A percentile compares a stretch with the other conserved stretches of the same genome.
Conservation (phyloP, 1,140 invertebrate species). For the Euglossa dilemma region DNA sequence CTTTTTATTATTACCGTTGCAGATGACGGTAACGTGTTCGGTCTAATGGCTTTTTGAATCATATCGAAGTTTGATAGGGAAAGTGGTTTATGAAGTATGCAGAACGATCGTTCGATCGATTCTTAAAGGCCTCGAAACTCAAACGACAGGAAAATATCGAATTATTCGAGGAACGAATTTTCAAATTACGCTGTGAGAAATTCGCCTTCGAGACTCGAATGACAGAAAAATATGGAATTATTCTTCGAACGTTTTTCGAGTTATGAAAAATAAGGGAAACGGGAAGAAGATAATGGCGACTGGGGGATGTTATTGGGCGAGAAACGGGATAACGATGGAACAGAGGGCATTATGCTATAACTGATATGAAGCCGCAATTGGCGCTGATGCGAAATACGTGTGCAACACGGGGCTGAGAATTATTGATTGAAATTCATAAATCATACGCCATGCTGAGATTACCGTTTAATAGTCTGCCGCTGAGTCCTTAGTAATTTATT, state of each 20-base stretch:
- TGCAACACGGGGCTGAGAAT: neutral
- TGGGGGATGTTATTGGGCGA: neutral
- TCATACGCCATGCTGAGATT: neutral
- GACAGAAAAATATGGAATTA: neutral
- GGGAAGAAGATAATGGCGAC: neutral
- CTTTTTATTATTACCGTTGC: no score
- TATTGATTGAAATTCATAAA: constrained; percentile 10
- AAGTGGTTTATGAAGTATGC: no score
- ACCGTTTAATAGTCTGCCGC: neutral
- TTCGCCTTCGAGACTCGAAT: neutral
- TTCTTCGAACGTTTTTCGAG: neutral
- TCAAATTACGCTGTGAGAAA: no score
- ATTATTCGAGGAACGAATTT: no score
- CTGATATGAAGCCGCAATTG: neutral
- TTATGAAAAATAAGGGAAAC: neutral
- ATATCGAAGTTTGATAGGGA: no score
- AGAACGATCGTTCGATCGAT: neutral
- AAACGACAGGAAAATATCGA: neutral
- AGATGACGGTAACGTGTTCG: no score
- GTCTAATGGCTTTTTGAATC: no score
- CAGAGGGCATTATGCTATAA: neutral
- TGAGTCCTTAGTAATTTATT: neutral
- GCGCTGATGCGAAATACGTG: neutral
- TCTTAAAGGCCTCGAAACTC: neutral
- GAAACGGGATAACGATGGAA: neutral